Base-by-base conservation (phyloP, 2,113 vertebrate genomes). In the Rhadina sibilatrix region DNA sequence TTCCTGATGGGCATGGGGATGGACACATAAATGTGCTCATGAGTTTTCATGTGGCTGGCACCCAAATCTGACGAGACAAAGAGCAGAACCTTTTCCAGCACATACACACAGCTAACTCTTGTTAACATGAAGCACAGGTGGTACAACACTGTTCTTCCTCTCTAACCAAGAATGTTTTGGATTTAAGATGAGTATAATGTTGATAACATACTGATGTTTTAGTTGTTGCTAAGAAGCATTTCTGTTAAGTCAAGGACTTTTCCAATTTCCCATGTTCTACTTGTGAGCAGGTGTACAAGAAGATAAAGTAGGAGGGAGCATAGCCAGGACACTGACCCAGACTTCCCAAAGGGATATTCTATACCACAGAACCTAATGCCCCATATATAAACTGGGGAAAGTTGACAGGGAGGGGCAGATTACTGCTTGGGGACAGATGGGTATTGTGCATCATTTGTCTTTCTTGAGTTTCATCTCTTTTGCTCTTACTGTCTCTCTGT, bases 1-100 rank as follows among this genome's bases (percentile, higher is more conserved):
- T 57, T 57, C 20, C 7, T 31, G 38, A 44, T 25, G 38, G 37
- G 24, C 31, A 46, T 4, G 8, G 23, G 22, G 33, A 33, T 30
- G 40, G 31, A 21, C 19, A 25, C 16, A 33, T 5, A 35, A 9
- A 22, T 0, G 0, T 13, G 20, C 23, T 52, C 37, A 11, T 0
- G 0, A 50, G 28, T 28, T 8, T 5, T 18, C 53, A n/a, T 0
- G 2, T 19, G 47, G 12, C 11, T 22, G 9, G 15, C 52, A 37
- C 9, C 3, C 21, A 33, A 11, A 47, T 40, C 4, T 37, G 37
- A 52, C 15, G 17, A 42, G 30, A 60, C 4, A 54, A 53, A 64
- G 24, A n/a, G 27, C 12, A 81, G 21, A 81, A 28, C 11, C 22
- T 57, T 81, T 61, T 40, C n/a, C 54, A 93, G 38, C 7, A 80